Conservation (phyloP, 2,888 invertebrate genomes). For the Cotesia congregata region DNA sequence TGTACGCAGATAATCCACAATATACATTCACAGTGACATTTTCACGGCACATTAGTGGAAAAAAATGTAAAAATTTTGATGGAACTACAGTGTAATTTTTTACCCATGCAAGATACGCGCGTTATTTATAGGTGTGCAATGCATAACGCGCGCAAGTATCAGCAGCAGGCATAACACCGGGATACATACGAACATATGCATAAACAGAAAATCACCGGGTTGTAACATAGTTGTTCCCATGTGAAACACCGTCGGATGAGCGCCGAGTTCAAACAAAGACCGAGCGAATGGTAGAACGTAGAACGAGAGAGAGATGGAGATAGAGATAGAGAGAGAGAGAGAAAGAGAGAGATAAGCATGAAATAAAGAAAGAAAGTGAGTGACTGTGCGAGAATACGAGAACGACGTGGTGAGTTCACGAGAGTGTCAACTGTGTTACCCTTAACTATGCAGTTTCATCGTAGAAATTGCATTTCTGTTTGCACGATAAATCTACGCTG, state of each 20-base stretch:
- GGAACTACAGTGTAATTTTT: too few relatives aligned
- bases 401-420: slow-evolving; percentile 18
- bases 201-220: slow-evolving; percentile 28
- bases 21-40: neutral
- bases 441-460: slow-evolving; percentile 52
- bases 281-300: neutral
- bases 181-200: slow-evolving; percentile 10
- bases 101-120: neutral
- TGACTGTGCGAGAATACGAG: slow-evolving; percentile 14
- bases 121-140: slow-evolving; percentile 10
- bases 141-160: slow-evolving; percentile 12
- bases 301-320: slow-evolving; percentile 1
- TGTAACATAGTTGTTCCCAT: slow-evolving; percentile 33
- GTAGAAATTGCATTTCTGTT: slow-evolving; percentile 54
- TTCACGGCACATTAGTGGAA: neutral
- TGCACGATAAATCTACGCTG: slow-evolving; percentile 51
- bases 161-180: neutral
- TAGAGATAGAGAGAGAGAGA: neutral
- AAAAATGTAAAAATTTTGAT: too few relatives aligned
- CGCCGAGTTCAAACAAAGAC: slow-evolving; percentile 1
- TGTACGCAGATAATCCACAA: too few relatives aligned
- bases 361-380: slow-evolving; percentile 4
- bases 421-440: slow-evolving; percentile 35
- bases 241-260: slow-evolving; percentile 36
- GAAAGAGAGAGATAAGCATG: neutral